These are phyloP conservation scores for Pediacus dermestoides DNA, from an alignment of 2,888 invertebrate genomes.

Conservation along the genomic window DNA sequence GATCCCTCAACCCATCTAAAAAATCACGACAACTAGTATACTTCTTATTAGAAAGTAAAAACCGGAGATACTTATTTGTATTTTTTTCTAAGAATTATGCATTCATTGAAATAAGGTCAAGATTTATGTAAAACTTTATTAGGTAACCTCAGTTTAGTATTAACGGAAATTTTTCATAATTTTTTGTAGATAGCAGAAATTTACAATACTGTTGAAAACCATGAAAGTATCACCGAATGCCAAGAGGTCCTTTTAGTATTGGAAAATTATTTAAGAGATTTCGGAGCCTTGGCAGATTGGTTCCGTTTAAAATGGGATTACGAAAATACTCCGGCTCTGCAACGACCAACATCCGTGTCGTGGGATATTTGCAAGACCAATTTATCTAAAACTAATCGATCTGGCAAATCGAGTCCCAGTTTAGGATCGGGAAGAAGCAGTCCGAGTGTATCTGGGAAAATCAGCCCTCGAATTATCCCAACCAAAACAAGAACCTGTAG, in stretches of 20 bases:
- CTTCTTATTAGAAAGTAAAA: too few relatives aligned
- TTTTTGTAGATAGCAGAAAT: constrained; percentile 77
- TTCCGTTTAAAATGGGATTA: constrained; percentile 91
- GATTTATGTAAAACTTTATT: too few relatives aligned
- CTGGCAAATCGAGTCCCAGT: constrained; percentile 51
- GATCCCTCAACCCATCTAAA: too few relatives aligned
- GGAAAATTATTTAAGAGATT: constrained; percentile 92
- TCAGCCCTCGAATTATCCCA: constrained; percentile 58
- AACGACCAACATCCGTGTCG: constrained; percentile 84
- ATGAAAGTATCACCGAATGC: constrained; percentile 91
- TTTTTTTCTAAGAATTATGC: too few relatives aligned
- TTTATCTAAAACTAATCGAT: constrained; percentile 41
- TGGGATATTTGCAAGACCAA: constrained; percentile 94
- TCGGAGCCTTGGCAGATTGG: constrained; percentile 90
- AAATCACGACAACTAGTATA: too few relatives aligned
- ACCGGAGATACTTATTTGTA: too few relatives aligned
- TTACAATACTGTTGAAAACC: constrained; percentile 92
- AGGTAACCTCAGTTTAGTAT: too few relatives aligned
- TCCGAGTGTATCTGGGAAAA: constrained; percentile 58
- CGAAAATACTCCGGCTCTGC: constrained; percentile 80
- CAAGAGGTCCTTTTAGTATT: constrained; percentile 93
- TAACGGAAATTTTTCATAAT: too few relatives aligned
- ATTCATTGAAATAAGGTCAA: too few relatives aligned
- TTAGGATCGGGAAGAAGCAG: constrained; percentile 58
- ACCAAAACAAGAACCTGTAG: constrained; percentile 24